phyloP scores from a whole-genome alignment of 2,797 vertebrate genomes.

The Pseudotriccus pelzelni region DNA sequence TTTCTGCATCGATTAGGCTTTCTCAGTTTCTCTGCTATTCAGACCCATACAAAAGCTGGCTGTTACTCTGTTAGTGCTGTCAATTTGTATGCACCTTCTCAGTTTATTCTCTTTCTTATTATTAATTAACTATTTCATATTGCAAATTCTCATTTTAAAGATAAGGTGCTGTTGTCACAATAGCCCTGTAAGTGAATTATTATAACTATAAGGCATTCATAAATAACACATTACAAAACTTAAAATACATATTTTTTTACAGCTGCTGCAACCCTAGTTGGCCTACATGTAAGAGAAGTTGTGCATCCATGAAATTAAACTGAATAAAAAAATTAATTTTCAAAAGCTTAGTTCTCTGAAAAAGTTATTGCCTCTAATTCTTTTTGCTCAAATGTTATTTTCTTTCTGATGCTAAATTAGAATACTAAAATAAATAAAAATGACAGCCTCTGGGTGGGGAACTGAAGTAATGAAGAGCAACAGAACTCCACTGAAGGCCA shows the following conservation, averaged over 20 bases:
- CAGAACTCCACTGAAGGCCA: not conserved
- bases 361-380: not conserved
- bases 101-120: not conserved
- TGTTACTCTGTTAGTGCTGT: not conserved
- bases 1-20: not conserved
- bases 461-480: not conserved
- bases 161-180: conserved; percentile 27
- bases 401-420: conserved; percentile 19
- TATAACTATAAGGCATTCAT: conserved; percentile 14
- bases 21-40: not conserved
- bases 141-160: conserved; percentile 10
- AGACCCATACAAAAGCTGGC: not conserved
- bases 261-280: not conserved
- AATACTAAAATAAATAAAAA: conserved; percentile 28
- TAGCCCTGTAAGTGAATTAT: conserved; percentile 36
- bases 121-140: conserved; percentile 37
- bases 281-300: not conserved
- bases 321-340: conserved; percentile 22
- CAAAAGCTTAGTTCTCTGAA: conserved; percentile 21
- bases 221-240: conserved; percentile 18
- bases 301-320: conserved; percentile 47
- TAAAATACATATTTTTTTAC: not conserved
- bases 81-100: not conserved
- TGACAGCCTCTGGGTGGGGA: not conserved
- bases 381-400: not conserved